Evolutionary conservation across 2,888 invertebrate species (phyloP).

Genomic region (Ptilodon capucinus): DNA sequence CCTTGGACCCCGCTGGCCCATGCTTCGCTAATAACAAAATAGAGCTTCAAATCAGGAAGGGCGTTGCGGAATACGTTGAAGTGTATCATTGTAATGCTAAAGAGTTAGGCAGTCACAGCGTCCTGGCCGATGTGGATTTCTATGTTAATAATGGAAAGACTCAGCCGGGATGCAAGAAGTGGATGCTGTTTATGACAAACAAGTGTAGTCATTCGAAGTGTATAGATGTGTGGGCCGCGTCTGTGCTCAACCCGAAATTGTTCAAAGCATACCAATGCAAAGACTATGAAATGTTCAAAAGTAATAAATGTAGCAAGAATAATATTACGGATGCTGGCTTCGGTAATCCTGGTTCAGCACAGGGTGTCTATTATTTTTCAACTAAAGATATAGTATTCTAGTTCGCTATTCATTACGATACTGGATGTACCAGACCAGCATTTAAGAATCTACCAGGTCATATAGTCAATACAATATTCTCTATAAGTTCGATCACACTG

Average conservation of each 20-base stretch:
- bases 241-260: not conserved
- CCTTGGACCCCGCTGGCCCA: not conserved
- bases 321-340: not conserved
- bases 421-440: too few relatives aligned
- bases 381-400: not conserved
- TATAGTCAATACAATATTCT: too few relatives aligned
- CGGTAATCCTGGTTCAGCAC: not conserved
- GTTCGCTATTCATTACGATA: too few relatives aligned
- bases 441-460: too few relatives aligned
- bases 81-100: not conserved
- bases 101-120: not conserved
- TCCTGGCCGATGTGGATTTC: not conserved
- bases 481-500: too few relatives aligned
- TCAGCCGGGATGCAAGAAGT: not conserved
- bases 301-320: not conserved
- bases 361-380: not conserved
- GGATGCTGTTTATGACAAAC: too few relatives aligned
- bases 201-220: not conserved
- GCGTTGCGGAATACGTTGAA: not conserved
- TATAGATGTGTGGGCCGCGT: not conserved
- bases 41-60: not conserved
- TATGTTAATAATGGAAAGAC: not conserved
- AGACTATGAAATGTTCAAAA: not conserved
- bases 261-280: not conserved
- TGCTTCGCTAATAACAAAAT: not conserved